Evolutionary conservation across 2,888 invertebrate species (phyloP), one percentile per base, ranked within the genome.

Genomic region (Rhopalosiphum nymphaeae): DNA sequence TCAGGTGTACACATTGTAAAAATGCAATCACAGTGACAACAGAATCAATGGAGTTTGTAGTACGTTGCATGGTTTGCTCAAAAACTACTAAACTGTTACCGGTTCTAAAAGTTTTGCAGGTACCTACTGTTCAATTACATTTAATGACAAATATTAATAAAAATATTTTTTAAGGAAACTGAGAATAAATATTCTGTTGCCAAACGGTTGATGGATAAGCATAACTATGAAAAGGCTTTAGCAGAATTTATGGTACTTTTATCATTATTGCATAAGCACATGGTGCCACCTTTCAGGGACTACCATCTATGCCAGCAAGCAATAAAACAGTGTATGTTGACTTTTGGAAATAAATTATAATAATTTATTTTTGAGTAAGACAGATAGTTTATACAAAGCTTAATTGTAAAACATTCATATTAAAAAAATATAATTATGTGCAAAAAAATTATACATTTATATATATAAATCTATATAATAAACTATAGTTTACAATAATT

Each of bases 291-390:
- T 0, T 97, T 97, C 95, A 96, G 96, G 94, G 98, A 98, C 95
- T 98, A 97, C 95, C 97, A 97, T 95, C 96, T 97, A 91, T 98
- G 97, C 95, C 97, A 97, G 94, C 97, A 98, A 95, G 97, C 97
- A 91, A 96, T 97, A 29, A 96, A 97, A 95, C 96, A 97, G 91
- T 97, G 97, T 95, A 97, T 97, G 96, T 96, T 98, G 9, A 96
- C 97, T 94, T 96, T 97, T 95, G 98, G 98, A 90, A 97, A 97
- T 42, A 94, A 94, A 94, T 57, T 94, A 42, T 53, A 91, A 29
- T 87, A 16, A 56, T 94, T 91, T 86, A 91, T 86, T 91, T 4
- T 91, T 67, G 61, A 86, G 49, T 91, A 91, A 16, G 29, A 86
- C 91, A 87, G 1, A 67, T 53, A 67, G 85, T 91, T 91, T 67